These are phyloP conservation scores for Polydrusus pterygomalis DNA, from an alignment of 2,888 invertebrate genomes.

Conservation along the genomic window DNA sequence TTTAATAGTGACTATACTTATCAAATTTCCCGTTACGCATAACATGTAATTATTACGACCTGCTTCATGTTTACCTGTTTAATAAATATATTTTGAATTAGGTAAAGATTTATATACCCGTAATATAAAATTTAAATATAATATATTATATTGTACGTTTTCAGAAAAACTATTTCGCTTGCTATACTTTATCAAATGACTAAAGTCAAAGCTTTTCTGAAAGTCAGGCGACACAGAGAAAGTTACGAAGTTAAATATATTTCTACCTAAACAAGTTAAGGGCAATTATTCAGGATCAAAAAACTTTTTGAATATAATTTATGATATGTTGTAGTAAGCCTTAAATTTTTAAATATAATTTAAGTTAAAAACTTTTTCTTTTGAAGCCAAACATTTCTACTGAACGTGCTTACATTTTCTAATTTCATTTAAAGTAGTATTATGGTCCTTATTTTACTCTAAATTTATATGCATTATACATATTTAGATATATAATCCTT, in stretches of 20 bases:
- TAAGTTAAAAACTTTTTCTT: not conserved
- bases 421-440: no score
- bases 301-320: not conserved
- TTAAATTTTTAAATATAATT: constrained; percentile 3
- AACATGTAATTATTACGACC: no score
- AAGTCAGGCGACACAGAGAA: not conserved
- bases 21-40: no score
- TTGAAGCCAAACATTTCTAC: not conserved
- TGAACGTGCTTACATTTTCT: not conserved
- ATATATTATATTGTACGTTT: not conserved
- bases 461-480: no score
- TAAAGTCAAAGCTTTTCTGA: not conserved
- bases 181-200: not conserved
- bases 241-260: not conserved
- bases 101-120: no score
- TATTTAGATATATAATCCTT: no score
- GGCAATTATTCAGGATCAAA: constrained; percentile 8
- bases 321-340: not conserved
- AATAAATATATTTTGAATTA: no score
- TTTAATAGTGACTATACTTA: no score
- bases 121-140: no score
- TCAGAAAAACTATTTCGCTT: not conserved
- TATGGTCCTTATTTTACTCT: no score
- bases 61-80: no score
- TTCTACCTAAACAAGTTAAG: not conserved